phyloP scores from a whole-genome alignment of 1,140 invertebrate genomes.

The Leptopilina boulardi region DNA sequence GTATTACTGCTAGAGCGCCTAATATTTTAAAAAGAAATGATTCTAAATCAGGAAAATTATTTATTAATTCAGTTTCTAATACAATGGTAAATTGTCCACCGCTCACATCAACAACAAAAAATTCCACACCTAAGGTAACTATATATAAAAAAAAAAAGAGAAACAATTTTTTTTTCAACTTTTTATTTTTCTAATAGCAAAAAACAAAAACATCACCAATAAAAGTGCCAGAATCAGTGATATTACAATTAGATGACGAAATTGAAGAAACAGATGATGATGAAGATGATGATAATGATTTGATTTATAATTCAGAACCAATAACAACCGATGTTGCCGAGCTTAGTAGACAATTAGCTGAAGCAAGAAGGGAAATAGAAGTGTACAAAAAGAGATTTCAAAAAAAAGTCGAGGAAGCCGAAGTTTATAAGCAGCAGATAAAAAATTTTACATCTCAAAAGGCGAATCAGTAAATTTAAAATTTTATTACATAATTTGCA shows the following conservation, averaged over 20 bases:
- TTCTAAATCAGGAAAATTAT: conserved; percentile 70
- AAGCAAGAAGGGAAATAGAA: conserved; percentile 74
- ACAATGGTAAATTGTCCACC: conserved; percentile 52
- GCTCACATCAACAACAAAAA: conserved; percentile 52
- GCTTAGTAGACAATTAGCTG: conserved; percentile 74
- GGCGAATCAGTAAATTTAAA: conserved; percentile 35
- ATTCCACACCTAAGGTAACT: conserved; percentile 42
- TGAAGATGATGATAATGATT: conserved; percentile 61
- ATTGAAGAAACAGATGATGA: conserved; percentile 71
- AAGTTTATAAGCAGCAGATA: conserved; percentile 77
- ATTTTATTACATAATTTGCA: too few relatives aligned
- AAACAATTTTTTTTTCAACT: conserved; percentile 23
- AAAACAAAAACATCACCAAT: conserved; percentile 45
- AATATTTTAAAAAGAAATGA: conserved; percentile 74
- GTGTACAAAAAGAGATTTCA: conserved; percentile 76
- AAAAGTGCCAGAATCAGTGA: conserved; percentile 62
- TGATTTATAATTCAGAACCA: conserved; percentile 57
- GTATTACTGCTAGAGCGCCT: conserved; percentile 59
- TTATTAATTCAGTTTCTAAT: conserved; percentile 63
- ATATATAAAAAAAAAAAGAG: not conserved
- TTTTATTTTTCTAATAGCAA: conserved; percentile 44
- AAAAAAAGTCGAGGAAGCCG: conserved; percentile 76
- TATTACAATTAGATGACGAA: conserved; percentile 68
- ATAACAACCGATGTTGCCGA: conserved; percentile 72
- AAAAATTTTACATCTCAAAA: conserved; percentile 67